Evolutionary conservation across 2,113 vertebrate genomes (phyloP).

Genomic region (Dipodomys stephensi): DNA sequence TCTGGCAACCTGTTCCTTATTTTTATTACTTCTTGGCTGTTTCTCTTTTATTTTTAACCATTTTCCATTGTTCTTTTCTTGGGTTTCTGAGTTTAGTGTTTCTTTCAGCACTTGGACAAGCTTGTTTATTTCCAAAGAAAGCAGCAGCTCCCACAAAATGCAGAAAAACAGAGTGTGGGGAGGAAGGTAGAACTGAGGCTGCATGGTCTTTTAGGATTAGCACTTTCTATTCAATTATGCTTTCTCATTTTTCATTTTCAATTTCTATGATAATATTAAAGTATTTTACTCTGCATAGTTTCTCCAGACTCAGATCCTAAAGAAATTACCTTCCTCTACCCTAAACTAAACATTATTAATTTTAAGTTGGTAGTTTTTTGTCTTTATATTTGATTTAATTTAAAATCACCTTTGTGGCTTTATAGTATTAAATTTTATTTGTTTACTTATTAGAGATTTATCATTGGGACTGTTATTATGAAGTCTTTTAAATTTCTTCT

Average conservation of each 20-base stretch:
- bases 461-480: slow-evolving; percentile 15
- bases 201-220: background rate
- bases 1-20: background rate
- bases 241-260: background rate
- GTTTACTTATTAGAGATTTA: slow-evolving; percentile 2
- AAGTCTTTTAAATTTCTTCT: slow-evolving; percentile 20
- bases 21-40: slow-evolving; percentile 24
- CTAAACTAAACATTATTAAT: background rate
- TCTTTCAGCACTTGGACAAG: background rate
- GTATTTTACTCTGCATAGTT: background rate
- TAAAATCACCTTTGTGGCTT: slow-evolving; percentile 9
- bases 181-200: background rate
- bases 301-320: slow-evolving; percentile 13
- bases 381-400: slow-evolving; percentile 33
- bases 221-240: slow-evolving; percentile 4
- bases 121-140: slow-evolving; percentile 18
- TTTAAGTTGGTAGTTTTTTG: slow-evolving; percentile 1
- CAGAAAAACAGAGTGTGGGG: background rate
- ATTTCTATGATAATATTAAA: background rate
- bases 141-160: background rate
- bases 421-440: background rate
- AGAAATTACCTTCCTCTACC: slow-evolving; percentile 1
- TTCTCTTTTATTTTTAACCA: slow-evolving; percentile 27
- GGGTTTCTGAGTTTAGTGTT: slow-evolving; percentile 17
- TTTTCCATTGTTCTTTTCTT: slow-evolving; percentile 5